Conservation (phyloP, 30 jellyfish, hydroid and myxozoan species). For the Hydra vulgaris region DNA sequence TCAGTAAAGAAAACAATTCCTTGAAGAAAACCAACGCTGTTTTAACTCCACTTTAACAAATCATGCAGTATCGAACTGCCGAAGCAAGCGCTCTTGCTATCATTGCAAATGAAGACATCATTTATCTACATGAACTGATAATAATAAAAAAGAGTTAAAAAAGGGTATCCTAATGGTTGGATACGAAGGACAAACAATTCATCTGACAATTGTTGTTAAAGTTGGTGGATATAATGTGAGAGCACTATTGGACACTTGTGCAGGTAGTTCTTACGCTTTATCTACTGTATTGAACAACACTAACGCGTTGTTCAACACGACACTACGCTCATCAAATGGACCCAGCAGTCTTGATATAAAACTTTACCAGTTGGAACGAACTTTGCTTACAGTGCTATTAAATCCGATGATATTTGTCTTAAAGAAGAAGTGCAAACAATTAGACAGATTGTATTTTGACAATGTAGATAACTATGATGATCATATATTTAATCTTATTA, state of each 20-base stretch:
- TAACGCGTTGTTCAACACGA: too few relatives aligned
- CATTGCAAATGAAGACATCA: conserved; percentile 40
- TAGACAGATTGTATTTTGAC: too few relatives aligned
- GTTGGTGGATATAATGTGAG: conserved; percentile 18
- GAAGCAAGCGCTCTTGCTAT: conserved; percentile 23
- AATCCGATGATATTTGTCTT: too few relatives aligned
- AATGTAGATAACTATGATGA: too few relatives aligned
- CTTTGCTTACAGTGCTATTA: too few relatives aligned
- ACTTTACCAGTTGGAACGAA: too few relatives aligned
- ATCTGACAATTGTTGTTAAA: conserved; percentile 6
- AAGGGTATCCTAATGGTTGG: conserved; percentile 25
- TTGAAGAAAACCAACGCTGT: conserved; percentile 36
- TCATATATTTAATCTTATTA: too few relatives aligned
- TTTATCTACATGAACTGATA: conserved; percentile 34
- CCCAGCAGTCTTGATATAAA: too few relatives aligned
- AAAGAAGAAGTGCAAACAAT: too few relatives aligned
- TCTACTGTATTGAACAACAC: too few relatives aligned
- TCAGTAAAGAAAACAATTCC: conserved; percentile 8
- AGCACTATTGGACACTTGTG: conserved; percentile 61
- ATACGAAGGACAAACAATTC: conserved; percentile 13
- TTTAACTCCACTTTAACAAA: conserved; percentile 51
- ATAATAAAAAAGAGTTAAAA: conserved; percentile 13
- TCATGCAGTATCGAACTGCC: conserved; percentile 50
- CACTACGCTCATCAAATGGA: too few relatives aligned
- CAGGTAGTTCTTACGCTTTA: conserved; percentile 60